These are phyloP conservation scores for Papilio demoleus DNA, from an alignment of 2,888 invertebrate species.

Conservation along the genomic window DNA sequence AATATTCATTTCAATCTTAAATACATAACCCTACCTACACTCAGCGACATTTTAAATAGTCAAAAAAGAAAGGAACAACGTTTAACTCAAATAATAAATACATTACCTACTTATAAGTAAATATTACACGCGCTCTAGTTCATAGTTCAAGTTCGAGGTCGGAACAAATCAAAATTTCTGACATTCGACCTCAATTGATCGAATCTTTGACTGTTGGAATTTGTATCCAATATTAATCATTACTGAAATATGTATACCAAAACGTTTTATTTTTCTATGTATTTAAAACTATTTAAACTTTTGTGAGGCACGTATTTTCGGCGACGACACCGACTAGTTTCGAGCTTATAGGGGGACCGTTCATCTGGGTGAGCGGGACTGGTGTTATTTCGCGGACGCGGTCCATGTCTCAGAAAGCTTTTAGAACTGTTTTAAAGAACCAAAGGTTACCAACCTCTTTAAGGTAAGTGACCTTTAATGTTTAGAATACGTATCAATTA, in stretches of 20 bases:
- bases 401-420: no score
- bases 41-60: no score
- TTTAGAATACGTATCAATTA: not conserved
- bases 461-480: slow-evolving; percentile 1
- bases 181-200: slow-evolving; percentile 16
- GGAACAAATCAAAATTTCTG: slow-evolving; percentile 36
- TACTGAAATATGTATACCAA: not conserved
- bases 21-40: no score
- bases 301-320: no score
- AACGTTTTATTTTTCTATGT: not conserved
- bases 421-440: not conserved
- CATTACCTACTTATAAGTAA: not conserved
- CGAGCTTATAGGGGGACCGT: no score
- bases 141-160: slow-evolving; percentile 39
- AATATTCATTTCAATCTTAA: no score
- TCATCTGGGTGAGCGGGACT: no score
- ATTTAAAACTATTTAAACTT: no score
- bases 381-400: no score
- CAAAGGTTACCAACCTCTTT: slow-evolving; percentile 1
- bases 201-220: slow-evolving; percentile 21
- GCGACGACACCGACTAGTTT: no score
- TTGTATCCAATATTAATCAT: not conserved
- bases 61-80: no score
- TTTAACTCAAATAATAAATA: no score
- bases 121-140: slow-evolving; percentile 14